These are phyloP conservation scores for Caracal caracal DNA, from an alignment of 2,113 vertebrate species.

Conservation along the genomic window DNA sequence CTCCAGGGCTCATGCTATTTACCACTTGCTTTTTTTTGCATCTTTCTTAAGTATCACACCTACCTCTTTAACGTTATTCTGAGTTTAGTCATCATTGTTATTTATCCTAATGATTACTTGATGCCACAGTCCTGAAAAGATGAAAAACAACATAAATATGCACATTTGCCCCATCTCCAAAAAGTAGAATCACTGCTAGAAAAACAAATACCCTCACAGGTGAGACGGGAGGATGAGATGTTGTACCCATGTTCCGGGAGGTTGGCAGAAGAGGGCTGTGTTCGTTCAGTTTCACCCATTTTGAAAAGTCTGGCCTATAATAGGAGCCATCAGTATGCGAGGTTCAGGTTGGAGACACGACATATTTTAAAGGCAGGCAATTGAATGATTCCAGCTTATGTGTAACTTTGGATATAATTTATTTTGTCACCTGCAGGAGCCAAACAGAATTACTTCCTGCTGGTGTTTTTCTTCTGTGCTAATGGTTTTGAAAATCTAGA, in stretches of 20 bases:
- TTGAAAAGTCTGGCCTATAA: background rate
- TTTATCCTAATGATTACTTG: background rate
- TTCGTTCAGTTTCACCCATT: background rate
- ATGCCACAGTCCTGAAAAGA: background rate
- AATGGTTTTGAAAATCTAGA: slow-evolving; percentile 56
- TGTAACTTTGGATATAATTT: slow-evolving; percentile 48
- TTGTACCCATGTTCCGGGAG: background rate
- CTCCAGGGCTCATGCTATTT: background rate
- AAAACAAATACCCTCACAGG: background rate
- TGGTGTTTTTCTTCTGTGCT: slow-evolving; percentile 29
- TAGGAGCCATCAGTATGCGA: background rate
- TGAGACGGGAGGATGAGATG: background rate
- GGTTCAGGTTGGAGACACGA: background rate
- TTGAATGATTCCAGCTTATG: slow-evolving; percentile 21
- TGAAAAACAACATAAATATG: background rate
- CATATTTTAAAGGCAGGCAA: slow-evolving; percentile 25
- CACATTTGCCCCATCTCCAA: background rate
- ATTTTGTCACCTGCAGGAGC: slow-evolving; percentile 47
- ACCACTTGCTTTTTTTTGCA: background rate
- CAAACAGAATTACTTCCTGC: slow-evolving; percentile 45
- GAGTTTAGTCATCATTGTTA: background rate
- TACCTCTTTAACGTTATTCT: background rate
- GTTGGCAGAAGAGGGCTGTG: background rate
- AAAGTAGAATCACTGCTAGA: background rate
- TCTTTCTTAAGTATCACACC: background rate